Evolutionary conservation across 2,888 invertebrate species (phyloP).

Genomic region (Melangyna quadrimaculata): DNA sequence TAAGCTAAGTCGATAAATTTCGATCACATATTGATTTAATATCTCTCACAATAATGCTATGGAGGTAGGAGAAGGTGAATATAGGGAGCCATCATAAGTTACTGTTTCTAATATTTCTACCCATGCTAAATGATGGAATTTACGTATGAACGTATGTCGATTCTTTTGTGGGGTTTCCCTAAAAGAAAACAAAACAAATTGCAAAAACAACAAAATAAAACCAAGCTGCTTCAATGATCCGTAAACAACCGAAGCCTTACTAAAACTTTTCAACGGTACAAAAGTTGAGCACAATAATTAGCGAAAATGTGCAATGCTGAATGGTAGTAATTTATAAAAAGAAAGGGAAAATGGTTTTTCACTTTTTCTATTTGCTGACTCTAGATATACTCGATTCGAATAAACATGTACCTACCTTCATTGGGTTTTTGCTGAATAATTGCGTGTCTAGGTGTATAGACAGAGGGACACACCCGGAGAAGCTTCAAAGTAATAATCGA

Average conservation of each 20-base stretch:
- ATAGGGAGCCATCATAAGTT: background rate
- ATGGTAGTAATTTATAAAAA: constrained; percentile 9
- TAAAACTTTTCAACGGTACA: background rate
- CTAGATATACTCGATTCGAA: background rate
- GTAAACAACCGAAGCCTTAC: constrained; percentile 68
- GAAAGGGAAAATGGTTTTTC: constrained; percentile 28
- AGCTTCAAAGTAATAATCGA: constrained; percentile 39
- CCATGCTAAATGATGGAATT: constrained; percentile 36
- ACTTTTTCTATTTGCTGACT: constrained; percentile 1
- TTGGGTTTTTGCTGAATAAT: constrained; percentile 28
- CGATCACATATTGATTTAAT: constrained; percentile 57
- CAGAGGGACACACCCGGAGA: background rate
- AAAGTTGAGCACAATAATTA: constrained; percentile 57
- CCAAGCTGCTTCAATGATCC: constrained; percentile 69
- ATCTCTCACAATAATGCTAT: constrained; percentile 8
- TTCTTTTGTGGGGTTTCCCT: constrained; percentile 56
- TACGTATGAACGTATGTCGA: background rate
- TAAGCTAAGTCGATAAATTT: constrained; percentile 59
- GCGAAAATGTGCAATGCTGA: constrained; percentile 47
- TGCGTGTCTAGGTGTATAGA: background rate
- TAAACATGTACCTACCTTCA: background rate
- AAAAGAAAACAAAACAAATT: constrained; percentile 1
- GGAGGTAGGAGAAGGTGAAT: background rate
- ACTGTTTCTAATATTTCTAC: constrained; percentile 6
- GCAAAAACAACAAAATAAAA: constrained; percentile 46